phyloP scores from a whole-genome alignment of 2,797 vertebrate genomes.

The Loriculus beryllinus region DNA sequence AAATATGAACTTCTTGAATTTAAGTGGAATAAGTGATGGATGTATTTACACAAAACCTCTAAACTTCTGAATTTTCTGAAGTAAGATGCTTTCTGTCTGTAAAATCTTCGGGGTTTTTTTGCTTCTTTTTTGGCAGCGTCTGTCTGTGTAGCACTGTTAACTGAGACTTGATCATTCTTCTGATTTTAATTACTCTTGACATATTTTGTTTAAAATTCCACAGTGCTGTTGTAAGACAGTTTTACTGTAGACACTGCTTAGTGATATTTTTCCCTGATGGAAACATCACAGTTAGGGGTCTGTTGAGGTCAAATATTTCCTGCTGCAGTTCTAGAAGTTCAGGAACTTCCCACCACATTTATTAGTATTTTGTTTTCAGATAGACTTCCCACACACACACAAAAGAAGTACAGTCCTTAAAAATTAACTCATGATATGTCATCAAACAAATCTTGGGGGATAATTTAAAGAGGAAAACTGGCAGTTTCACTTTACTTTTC shows the following conservation, averaged over 20 bases:
- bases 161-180: slow-evolving; percentile 28
- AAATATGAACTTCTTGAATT: background rate
- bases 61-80: background rate
- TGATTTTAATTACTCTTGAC: slow-evolving; percentile 62
- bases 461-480: background rate
- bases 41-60: background rate
- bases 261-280: slow-evolving; percentile 52
- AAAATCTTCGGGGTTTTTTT: background rate
- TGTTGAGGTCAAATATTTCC: slow-evolving; percentile 58
- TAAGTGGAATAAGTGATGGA: background rate
- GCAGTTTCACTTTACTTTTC: background rate
- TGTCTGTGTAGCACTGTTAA: slow-evolving; percentile 23
- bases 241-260: slow-evolving; percentile 44
- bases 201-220: slow-evolving; percentile 63
- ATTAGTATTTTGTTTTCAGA: slow-evolving; percentile 35
- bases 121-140: slow-evolving; percentile 24
- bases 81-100: background rate
- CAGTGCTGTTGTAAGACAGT: slow-evolving; percentile 52
- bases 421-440: background rate
- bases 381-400: slow-evolving; percentile 7
- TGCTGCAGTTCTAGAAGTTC: slow-evolving; percentile 55
- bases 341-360: slow-evolving; percentile 57
- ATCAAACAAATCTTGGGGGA: background rate
- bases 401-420: background rate
- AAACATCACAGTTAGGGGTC: slow-evolving; percentile 59